Percentiles rank a stretch among this genome's conserved stretches.
These are phyloP conservation scores for Clarias fuscus DNA, from an alignment of 2,797 vertebrate species.

Conservation along the genomic window DNA sequence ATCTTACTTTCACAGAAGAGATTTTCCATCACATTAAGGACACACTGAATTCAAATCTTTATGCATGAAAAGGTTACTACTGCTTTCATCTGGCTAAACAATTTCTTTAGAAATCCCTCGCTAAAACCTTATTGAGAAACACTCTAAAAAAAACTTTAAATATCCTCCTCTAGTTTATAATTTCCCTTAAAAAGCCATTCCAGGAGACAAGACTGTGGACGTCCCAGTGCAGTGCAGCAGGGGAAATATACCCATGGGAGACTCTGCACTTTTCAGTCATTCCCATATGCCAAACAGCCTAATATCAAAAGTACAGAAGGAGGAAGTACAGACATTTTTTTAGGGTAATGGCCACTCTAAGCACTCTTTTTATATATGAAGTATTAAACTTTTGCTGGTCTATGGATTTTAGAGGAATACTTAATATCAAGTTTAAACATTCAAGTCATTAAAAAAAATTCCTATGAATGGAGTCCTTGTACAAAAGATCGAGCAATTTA, in stretches of 20 bases:
- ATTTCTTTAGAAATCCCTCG: constrained; percentile 28
- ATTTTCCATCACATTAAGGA: constrained; percentile 5
- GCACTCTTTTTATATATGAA: neutral
- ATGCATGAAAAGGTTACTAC: neutral
- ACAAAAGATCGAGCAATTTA: neutral
- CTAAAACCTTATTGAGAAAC: constrained; percentile 32
- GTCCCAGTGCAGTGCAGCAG: constrained; percentile 38
- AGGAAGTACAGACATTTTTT: constrained; percentile 26
- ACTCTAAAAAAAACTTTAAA: constrained; percentile 38
- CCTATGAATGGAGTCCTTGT: neutral
- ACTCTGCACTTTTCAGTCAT: constrained; percentile 48
- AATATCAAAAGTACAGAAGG: constrained; percentile 40
- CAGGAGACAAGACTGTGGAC: constrained; percentile 22
- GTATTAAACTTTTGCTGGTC: neutral
- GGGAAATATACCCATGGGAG: constrained; percentile 52
- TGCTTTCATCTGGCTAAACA: constrained; percentile 37
- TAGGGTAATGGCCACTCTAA: neutral
- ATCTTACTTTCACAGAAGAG: neutral
- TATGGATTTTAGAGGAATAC: neutral
- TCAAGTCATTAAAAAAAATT: neutral
- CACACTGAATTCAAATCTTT: neutral
- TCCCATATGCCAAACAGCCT: constrained; percentile 37
- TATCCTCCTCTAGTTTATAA: constrained; percentile 28
- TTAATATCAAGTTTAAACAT: neutral
- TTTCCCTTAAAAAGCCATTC: constrained; percentile 41